Conservation (phyloP, 2,113 vertebrate species). For the Casuarius casuarius region DNA sequence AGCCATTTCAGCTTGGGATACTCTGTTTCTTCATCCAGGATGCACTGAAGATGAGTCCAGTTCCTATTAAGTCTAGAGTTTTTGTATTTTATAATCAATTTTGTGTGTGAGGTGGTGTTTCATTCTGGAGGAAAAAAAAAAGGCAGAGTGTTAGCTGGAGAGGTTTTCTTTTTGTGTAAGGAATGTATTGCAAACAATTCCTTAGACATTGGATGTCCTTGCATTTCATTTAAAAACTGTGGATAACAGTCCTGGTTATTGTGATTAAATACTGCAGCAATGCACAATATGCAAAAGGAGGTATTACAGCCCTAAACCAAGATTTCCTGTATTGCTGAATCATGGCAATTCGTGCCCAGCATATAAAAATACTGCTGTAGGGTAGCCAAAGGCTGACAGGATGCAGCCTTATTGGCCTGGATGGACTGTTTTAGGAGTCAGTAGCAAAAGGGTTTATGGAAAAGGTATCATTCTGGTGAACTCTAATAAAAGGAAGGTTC, state of each 20-base stretch:
- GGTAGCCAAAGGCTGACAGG: not conserved
- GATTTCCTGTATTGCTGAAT: not conserved
- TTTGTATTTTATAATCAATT: not conserved
- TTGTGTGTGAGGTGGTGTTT: not conserved
- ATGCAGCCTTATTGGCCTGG: not conserved
- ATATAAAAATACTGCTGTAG: not conserved
- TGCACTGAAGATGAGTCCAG: not conserved
- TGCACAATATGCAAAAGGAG: not conserved
- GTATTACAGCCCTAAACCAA: not conserved
- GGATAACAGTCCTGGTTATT: not conserved
- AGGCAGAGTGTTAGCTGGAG: not conserved
- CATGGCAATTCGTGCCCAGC: not conserved
- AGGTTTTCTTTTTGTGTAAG: not conserved
- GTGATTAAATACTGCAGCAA: not conserved
- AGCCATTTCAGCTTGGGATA: rapidly evolving
- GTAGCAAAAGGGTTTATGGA: not conserved
- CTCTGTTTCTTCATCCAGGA: not conserved
- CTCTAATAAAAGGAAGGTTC: not conserved
- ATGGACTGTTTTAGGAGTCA: not conserved
- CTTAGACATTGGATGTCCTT: not conserved
- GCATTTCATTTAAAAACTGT: not conserved
- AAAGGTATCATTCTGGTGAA: not conserved
- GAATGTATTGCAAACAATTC: not conserved
- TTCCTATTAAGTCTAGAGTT: not conserved
- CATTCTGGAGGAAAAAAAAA: not conserved